These are phyloP conservation scores for Carlito syrichta DNA, from an alignment of 2,113 vertebrate species.

Conservation along the genomic window DNA sequence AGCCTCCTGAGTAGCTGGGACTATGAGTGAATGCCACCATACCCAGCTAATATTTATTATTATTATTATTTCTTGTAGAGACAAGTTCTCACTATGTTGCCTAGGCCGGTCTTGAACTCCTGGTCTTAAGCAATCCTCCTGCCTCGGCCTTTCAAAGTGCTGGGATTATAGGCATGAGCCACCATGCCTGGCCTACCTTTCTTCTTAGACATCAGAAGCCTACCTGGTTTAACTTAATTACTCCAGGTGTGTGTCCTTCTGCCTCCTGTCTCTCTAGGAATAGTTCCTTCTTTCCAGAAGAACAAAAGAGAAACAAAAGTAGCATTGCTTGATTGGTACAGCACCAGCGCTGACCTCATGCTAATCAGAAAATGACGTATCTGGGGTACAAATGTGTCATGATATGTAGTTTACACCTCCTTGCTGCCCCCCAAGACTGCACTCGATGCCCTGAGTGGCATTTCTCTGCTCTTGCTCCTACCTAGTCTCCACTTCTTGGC, in stretches of 20 bases:
- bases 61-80: no score
- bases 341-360: background rate
- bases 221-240: background rate
- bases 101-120: no score
- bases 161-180: no score
- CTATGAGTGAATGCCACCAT: no score
- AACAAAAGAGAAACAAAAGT: background rate
- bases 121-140: no score
- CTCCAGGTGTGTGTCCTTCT: background rate
- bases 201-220: background rate
- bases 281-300: background rate
- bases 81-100: no score
- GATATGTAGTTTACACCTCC: rapidly evolving
- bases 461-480: background rate
- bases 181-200: background rate
- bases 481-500: background rate
- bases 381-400: background rate
- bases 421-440: background rate
- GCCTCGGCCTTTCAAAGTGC: no score
- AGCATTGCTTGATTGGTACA: no score
- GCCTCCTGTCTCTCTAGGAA: background rate
- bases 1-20: no score
- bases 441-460: background rate
- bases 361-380: background rate
- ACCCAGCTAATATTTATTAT: no score